phyloP scores from a whole-genome alignment of 2,113 vertebrate species.

The Lycocorax pyrrhopterus region DNA sequence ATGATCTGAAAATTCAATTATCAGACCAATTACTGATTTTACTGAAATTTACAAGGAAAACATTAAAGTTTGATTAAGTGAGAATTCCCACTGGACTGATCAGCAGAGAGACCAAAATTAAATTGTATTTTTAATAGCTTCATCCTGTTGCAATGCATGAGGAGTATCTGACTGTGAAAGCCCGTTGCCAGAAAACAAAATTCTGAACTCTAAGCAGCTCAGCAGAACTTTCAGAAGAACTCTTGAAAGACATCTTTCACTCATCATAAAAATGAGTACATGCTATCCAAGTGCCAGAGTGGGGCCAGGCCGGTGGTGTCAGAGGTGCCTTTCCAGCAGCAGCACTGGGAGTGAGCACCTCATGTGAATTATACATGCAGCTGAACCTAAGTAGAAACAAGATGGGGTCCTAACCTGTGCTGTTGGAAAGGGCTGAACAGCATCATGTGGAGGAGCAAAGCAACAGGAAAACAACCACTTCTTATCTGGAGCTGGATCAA shows the following conservation, averaged over 20 bases:
- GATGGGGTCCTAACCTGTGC: neutral
- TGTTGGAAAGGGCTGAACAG: neutral
- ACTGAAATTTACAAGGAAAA: slow-evolving; percentile 60
- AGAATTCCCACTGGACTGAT: slow-evolving; percentile 62
- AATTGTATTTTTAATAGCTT: slow-evolving; percentile 41
- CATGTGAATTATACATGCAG: neutral
- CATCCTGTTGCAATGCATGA: slow-evolving; percentile 12
- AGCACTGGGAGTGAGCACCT: neutral
- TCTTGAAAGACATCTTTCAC: neutral
- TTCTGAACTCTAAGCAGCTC: neutral
- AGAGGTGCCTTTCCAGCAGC: neutral
- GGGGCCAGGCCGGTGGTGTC: neutral
- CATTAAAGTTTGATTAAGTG: slow-evolving; percentile 71
- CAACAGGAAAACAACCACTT: neutral
- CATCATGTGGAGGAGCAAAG: neutral
- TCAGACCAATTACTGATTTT: slow-evolving; percentile 67
- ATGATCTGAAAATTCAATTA: slow-evolving; percentile 70
- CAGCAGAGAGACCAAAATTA: slow-evolving; percentile 34
- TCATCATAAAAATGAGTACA: neutral
- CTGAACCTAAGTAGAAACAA: neutral
- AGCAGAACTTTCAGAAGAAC: neutral
- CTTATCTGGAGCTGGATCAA: neutral
- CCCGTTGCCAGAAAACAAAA: neutral
- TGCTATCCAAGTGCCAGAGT: neutral
- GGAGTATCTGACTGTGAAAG: slow-evolving; percentile 30